Base-by-base conservation (phyloP, 2,888 invertebrate species). In the Palloptera scutellata region DNA sequence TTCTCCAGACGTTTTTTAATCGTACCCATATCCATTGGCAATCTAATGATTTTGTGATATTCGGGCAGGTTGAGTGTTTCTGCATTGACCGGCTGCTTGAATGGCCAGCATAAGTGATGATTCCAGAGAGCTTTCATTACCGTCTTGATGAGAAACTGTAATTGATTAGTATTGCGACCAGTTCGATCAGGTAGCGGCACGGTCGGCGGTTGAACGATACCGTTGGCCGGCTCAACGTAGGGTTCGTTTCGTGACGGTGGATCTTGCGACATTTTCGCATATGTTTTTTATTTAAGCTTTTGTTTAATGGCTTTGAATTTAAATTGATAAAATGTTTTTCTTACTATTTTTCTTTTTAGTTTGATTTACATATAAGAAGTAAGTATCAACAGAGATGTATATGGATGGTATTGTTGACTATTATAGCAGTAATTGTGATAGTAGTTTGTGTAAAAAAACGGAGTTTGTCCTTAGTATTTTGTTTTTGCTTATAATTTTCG, bases 101-200 rank as follows among this genome's bases (percentile, higher is more conserved):
- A 98, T 64, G 99, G 99, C 99, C 99, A 99, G 54, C 98, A 94
- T 87, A 97, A 97, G 84, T 96, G 94, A 86, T 99, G 98, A 87
- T 96, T 98, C 95, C 95, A 96, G 74, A 99, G 92, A 78, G 96
- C 93, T 86, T 97, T 97, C 87, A 98, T 90, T 65, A 99, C 97
- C 81, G 92, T 93, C 86, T 96, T 97, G 81, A 93, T 92, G 73
- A 98, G 89, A 86, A 93, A 98, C 86, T 96, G 93, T 75, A 95
- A 87, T 77, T 97, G 97, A 87, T 98, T 98, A 68, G 98, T 98
- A 82, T 93, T 88, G 76, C 97, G 91, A 75, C 96, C 96, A 68
- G 95, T 95, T 80, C 96, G 91, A 80, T 93, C 92, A 64, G 91
- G 87, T 69, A 92, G 92, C 73, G 94, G 93, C 74, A 92, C 89